These are phyloP conservation scores for Diadophis punctatus DNA, from an alignment of 2,113 vertebrate species.

Conservation along the genomic window DNA sequence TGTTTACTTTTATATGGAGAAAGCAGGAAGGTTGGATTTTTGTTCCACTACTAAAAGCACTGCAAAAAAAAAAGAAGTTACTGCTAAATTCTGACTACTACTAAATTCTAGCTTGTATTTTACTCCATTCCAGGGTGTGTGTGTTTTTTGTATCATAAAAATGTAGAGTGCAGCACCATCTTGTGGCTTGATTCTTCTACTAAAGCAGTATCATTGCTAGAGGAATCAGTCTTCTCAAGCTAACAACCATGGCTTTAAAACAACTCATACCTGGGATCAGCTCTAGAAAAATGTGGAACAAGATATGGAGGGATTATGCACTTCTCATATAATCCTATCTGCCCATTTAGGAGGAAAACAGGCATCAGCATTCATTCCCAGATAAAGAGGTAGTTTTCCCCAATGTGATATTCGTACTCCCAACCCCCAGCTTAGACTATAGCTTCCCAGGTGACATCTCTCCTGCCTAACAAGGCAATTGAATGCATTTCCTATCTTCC, in stretches of 20 bases:
- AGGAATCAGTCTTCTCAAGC: neutral
- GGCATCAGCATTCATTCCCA: neutral
- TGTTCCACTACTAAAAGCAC: neutral
- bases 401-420: neutral
- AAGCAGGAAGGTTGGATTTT: fast-evolving
- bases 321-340: neutral
- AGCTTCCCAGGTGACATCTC: neutral
- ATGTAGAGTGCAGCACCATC: slow-evolving; percentile 64
- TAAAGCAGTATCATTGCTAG: neutral
- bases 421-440: neutral
- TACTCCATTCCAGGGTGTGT: neutral
- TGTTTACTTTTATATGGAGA: neutral
- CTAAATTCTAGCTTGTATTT: neutral
- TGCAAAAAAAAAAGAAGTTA: neutral
- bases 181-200: slow-evolving; percentile 51
- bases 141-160: slow-evolving; percentile 13
- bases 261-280: neutral
- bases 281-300: neutral
- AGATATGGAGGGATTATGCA: neutral
- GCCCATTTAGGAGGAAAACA: neutral
- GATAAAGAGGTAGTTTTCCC: neutral
- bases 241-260: neutral
- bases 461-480: neutral
- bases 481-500: neutral
- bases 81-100: fast-evolving